Percentiles rank a stretch among this genome's conserved stretches.
phyloP scores from a whole-genome alignment of 2,113 vertebrate species.

The Pimephales promelas region DNA sequence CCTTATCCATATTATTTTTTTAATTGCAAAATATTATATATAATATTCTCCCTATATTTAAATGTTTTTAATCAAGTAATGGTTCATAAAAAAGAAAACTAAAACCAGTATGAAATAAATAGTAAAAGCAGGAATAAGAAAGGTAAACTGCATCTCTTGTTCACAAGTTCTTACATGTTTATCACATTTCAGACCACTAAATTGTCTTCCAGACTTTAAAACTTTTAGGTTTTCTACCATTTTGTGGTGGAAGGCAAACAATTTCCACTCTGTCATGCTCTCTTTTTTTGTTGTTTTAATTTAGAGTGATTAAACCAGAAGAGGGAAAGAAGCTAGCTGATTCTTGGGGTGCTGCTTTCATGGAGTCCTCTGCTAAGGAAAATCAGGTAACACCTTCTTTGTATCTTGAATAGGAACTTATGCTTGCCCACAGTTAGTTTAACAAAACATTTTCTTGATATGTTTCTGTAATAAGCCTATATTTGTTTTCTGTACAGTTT shows the following conservation, averaged over 20 bases:
- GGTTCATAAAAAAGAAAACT: too few relatives aligned
- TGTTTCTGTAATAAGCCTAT: neutral
- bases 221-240: neutral
- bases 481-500: neutral
- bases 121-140: too few relatives aligned
- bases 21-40: too few relatives aligned
- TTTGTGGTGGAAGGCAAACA: neutral
- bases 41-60: too few relatives aligned
- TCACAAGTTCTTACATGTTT: neutral
- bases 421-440: neutral
- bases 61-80: too few relatives aligned
- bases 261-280: too few relatives aligned
- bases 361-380: constrained; percentile 86
- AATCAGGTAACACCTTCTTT: constrained; percentile 74
- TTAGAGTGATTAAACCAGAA: constrained; percentile 77
- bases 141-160: too few relatives aligned
- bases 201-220: neutral
- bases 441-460: neutral
- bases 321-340: constrained; percentile 86
- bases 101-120: too few relatives aligned
- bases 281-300: neutral
- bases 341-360: constrained; percentile 82
- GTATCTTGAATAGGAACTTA: neutral
- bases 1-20: too few relatives aligned
- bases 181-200: neutral